A percentile compares a stretch with the other conserved stretches of the same genome.
These are phyloP conservation scores for Podarcis lilfordi DNA, from an alignment of 2,797 vertebrate genomes.

Conservation along the genomic window DNA sequence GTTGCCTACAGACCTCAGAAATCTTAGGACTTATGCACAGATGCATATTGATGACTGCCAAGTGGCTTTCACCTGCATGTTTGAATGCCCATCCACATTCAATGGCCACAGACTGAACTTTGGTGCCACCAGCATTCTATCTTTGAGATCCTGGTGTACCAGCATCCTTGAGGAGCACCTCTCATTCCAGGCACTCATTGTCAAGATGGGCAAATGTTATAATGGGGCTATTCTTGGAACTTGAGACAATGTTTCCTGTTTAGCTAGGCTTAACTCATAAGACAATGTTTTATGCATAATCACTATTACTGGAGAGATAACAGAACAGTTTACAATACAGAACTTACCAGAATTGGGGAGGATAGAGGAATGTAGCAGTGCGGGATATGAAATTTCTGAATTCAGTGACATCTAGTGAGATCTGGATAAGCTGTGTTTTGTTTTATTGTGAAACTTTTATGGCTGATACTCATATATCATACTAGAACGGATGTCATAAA, in stretches of 20 bases:
- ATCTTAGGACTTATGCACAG: no score
- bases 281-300: not conserved
- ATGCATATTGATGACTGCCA: no score
- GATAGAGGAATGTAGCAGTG: not conserved
- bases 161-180: not conserved
- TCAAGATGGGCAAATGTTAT: not conserved
- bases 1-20: no score
- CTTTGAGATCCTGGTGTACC: no score
- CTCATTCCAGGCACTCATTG: not conserved
- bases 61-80: no score
- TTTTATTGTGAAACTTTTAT: slow-evolving; percentile 20
- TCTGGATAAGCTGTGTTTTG: slow-evolving; percentile 12
- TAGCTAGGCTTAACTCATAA: not conserved
- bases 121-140: not conserved
- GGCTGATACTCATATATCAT: not conserved
- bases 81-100: no score
- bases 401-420: not conserved
- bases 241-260: not conserved
- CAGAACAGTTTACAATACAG: not conserved
- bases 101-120: not conserved
- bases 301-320: not conserved
- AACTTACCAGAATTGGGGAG: not conserved
- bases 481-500: slow-evolving; percentile 11
- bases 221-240: not conserved
- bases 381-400: not conserved